Evolutionary conservation across 2,888 invertebrate genomes (phyloP).

Genomic region (Ophonus ardosiacus): DNA sequence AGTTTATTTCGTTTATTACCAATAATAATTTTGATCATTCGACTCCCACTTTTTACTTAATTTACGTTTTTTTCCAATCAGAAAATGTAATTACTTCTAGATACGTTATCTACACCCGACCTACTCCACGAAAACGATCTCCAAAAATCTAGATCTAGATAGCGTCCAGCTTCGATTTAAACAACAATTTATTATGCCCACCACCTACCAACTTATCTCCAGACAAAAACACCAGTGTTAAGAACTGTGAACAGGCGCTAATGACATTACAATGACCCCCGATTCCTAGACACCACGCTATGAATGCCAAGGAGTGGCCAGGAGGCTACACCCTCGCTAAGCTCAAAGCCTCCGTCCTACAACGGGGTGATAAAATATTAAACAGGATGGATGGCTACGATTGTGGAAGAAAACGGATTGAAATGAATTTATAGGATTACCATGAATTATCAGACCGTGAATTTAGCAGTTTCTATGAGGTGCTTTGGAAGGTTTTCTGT

Average conservation of each 20-base stretch:
- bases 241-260: slow-evolving; percentile 39
- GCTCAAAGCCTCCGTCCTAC: not conserved
- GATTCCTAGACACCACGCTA: slow-evolving; percentile 29
- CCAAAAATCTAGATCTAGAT: not conserved
- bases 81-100: not conserved
- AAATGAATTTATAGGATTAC: slow-evolving; percentile 41
- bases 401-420: slow-evolving; percentile 27
- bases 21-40: not conserved
- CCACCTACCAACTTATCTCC: slow-evolving; percentile 14
- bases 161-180: not conserved
- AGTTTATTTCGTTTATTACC: too few species aligned
- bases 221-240: slow-evolving; percentile 36
- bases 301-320: slow-evolving; percentile 31
- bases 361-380: slow-evolving; percentile 40
- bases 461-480: slow-evolving; percentile 12
- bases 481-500: not conserved
- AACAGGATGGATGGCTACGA: slow-evolving; percentile 11
- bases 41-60: not conserved
- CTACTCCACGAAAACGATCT: not conserved
- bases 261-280: slow-evolving; percentile 42
- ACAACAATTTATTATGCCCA: slow-evolving; percentile 6
- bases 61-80: not conserved
- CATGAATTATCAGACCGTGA: slow-evolving; percentile 31
- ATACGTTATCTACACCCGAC: not conserved
- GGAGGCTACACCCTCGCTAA: slow-evolving; percentile 10